phyloP scores from a whole-genome alignment of 2,797 vertebrate species.

The Ficedula albicollis region DNA sequence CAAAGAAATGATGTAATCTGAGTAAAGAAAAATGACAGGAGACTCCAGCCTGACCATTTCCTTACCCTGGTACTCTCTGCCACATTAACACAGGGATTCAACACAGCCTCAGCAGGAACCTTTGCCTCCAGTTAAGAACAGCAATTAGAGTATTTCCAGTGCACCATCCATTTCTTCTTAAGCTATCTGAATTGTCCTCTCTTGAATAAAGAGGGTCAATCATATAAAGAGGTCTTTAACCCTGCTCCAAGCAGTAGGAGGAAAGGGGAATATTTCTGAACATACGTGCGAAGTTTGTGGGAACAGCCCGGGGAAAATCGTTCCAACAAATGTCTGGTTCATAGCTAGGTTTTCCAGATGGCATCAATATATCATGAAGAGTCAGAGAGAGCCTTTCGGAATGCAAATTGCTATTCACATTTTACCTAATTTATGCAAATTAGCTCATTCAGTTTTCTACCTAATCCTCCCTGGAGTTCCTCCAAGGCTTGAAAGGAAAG shows the following conservation, averaged over 20 bases:
- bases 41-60: neutral
- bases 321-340: constrained; percentile 32
- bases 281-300: neutral
- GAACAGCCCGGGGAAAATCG: neutral
- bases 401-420: constrained; percentile 65
- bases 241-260: neutral
- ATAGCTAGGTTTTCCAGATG: constrained; percentile 47
- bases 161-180: neutral
- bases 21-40: neutral
- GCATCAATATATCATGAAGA: constrained; percentile 51
- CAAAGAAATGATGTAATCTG: neutral
- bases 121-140: neutral
- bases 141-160: neutral
- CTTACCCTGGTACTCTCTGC: neutral
- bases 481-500: constrained; percentile 74
- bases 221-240: constrained; percentile 6
- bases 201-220: neutral
- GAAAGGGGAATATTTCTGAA: constrained; percentile 11
- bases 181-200: neutral
- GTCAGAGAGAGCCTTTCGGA: constrained; percentile 55
- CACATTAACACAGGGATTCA: neutral
- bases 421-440: constrained; percentile 78
- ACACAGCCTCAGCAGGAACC: neutral
- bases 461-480: constrained; percentile 74
- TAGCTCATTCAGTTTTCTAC: constrained; percentile 68